Percentiles rank a stretch among this genome's conserved stretches.
Conservation (phyloP, 2,113 vertebrate species). For the Silurus asotus region DNA sequence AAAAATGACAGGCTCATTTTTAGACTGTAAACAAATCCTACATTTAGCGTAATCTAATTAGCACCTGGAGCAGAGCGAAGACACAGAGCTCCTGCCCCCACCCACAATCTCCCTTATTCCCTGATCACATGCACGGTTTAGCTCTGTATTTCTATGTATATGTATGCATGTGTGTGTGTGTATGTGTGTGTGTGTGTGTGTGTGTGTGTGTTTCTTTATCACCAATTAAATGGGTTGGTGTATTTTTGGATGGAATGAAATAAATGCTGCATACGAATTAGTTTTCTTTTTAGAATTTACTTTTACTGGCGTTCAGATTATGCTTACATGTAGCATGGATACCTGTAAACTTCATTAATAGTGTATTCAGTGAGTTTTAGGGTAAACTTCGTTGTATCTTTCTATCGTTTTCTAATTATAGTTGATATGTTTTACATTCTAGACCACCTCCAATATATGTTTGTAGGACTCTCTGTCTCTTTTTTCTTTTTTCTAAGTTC, state of each 20-base stretch:
- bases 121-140: slow-evolving; percentile 22
- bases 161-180: neutral
- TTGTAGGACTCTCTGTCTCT: neutral
- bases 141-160: neutral
- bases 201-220: neutral
- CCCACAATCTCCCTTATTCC: slow-evolving; percentile 9
- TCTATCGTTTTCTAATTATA: neutral
- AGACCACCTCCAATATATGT: neutral
- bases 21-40: slow-evolving; percentile 59
- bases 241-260: neutral
- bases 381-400: too few relatives aligned
- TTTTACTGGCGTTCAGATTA: neutral
- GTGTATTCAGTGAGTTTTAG: neutral
- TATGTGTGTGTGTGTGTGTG: neutral
- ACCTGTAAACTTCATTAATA: neutral
- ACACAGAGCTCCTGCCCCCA: slow-evolving; percentile 26
- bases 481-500: too few relatives aligned
- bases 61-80: slow-evolving; percentile 39
- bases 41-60: slow-evolving; percentile 58
- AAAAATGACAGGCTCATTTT: slow-evolving; percentile 56
- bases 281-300: neutral
- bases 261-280: neutral
- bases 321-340: neutral
- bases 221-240: neutral
- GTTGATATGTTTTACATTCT: neutral